A percentile compares a stretch with the other conserved stretches of the same genome.
Conservation (phyloP, 2,888 invertebrate species). For the Gymnoscelis rufifasciata region DNA sequence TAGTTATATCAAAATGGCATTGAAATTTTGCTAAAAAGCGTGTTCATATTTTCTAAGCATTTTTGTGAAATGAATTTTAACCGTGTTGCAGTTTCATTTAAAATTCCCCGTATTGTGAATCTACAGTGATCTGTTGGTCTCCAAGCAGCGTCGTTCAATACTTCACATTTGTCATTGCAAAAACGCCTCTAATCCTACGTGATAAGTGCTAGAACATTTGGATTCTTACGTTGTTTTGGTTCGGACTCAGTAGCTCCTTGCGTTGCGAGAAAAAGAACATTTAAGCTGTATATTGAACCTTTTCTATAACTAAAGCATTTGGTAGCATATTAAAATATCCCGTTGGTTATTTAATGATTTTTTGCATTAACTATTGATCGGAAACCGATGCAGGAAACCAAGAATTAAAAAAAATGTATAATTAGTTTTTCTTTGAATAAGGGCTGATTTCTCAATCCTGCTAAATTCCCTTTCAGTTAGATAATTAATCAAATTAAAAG, state of each 20-base stretch:
- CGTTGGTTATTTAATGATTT: too few relatives aligned
- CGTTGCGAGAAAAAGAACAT: slow-evolving; percentile 42
- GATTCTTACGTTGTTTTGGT: slow-evolving; percentile 62
- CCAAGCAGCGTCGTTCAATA: neutral
- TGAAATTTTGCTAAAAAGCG: too few relatives aligned
- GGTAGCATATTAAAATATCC: too few relatives aligned
- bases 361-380: neutral
- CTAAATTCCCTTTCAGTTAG: too few relatives aligned
- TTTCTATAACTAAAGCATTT: slow-evolving; percentile 21
- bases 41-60: too few relatives aligned
- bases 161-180: slow-evolving; percentile 9
- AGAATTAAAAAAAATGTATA: too few relatives aligned
- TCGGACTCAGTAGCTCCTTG: slow-evolving; percentile 68
- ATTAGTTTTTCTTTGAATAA: too few relatives aligned
- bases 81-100: neutral
- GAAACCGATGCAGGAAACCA: too few relatives aligned
- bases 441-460: too few relatives aligned
- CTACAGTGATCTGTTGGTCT: neutral
- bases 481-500: too few relatives aligned
- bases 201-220: slow-evolving; percentile 33
- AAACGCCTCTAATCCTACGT: slow-evolving; percentile 24
- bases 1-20: too few relatives aligned
- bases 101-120: neutral
- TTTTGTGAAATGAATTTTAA: too few relatives aligned
- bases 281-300: slow-evolving; percentile 68